These are phyloP conservation scores for Halocaridina rubra DNA, from an alignment of 2,888 invertebrate species.

Conservation along the genomic window DNA sequence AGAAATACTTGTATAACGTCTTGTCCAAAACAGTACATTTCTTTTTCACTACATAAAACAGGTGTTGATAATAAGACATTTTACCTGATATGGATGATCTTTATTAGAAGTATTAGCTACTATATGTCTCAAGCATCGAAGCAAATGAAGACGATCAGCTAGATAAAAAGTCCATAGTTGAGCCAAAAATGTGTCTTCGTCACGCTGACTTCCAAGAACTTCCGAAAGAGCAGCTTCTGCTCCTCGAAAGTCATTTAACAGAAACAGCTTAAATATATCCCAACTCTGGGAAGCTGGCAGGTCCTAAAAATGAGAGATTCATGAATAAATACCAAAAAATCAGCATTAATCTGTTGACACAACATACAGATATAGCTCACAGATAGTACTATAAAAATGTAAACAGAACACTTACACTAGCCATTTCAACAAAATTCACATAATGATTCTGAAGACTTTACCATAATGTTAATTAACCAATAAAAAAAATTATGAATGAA, in stretches of 20 bases:
- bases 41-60: background rate
- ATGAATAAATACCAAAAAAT: too few species aligned
- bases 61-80: background rate
- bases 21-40: background rate
- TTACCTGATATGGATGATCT: constrained; percentile 61
- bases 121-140: constrained; percentile 59
- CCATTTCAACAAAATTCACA: too few species aligned
- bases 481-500: too few species aligned
- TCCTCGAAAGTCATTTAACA: constrained; percentile 59
- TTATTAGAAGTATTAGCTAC: constrained; percentile 48
- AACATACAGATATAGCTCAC: too few species aligned
- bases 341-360: too few species aligned
- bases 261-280: constrained; percentile 58
- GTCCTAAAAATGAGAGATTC: constrained; percentile 41
- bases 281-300: constrained; percentile 53
- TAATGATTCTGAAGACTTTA: too few species aligned
- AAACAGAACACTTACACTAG: too few species aligned
- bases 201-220: constrained; percentile 47
- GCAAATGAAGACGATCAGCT: constrained; percentile 52
- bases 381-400: too few species aligned
- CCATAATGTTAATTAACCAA: too few species aligned
- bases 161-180: constrained; percentile 56
- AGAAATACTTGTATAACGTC: background rate
- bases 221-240: constrained; percentile 37
- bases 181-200: constrained; percentile 44